phyloP scores from a whole-genome alignment of 2,797 vertebrate genomes.

The Poecilia gillii region DNA sequence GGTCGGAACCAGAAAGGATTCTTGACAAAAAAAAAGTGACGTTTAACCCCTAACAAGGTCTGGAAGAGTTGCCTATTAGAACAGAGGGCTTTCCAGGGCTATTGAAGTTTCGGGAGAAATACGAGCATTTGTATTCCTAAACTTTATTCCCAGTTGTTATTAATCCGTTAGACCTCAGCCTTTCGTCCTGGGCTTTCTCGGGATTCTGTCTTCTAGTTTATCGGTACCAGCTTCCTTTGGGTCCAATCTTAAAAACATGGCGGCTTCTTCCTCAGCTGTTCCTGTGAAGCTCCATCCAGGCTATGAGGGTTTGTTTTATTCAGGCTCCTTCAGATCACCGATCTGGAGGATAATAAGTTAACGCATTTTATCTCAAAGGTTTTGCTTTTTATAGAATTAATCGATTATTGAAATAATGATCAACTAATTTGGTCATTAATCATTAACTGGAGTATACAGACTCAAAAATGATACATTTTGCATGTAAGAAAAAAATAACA shows the following conservation, averaged over 20 bases:
- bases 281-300: background rate
- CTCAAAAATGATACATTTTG: no score
- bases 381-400: no score
- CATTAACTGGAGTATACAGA: no score
- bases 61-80: rapidly evolving
- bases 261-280: no score
- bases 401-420: no score
- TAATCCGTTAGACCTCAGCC: background rate
- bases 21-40: no score
- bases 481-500: no score
- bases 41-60: background rate
- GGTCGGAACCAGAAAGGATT: background rate
- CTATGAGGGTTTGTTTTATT: background rate
- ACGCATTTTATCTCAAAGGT: no score
- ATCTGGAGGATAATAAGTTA: no score
- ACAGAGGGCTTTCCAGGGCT: background rate
- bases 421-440: no score
- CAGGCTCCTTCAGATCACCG: background rate
- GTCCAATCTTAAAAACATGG: background rate
- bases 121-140: background rate
- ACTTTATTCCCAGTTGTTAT: background rate
- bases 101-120: background rate
- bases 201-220: no score
- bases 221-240: background rate
- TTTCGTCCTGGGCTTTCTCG: no score